Conservation (phyloP, 2,113 vertebrate genomes). For the Verasper variegatus region DNA sequence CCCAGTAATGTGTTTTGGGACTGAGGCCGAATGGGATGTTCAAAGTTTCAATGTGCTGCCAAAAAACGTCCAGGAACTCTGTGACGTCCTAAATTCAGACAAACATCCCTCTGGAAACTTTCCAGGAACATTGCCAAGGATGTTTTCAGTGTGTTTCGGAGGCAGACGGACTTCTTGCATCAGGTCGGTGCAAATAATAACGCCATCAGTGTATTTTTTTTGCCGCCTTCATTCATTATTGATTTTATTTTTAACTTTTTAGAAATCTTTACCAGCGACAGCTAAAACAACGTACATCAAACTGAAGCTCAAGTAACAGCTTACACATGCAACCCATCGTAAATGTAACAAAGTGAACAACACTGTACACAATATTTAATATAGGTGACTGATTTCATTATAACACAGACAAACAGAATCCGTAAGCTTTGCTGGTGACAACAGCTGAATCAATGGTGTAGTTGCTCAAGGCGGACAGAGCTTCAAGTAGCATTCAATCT, state of each 20-base stretch:
- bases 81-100: constrained; percentile 18
- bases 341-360: constrained; percentile 48
- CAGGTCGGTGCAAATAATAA: constrained; percentile 7
- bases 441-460: constrained; percentile 10
- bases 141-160: constrained; percentile 6
- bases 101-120: constrained; percentile 20
- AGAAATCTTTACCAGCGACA: constrained; percentile 34
- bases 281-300: constrained; percentile 33
- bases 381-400: constrained; percentile 28
- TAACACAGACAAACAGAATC: constrained; percentile 28
- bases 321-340: constrained; percentile 31
- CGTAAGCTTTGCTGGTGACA: constrained; percentile 34
- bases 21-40: constrained; percentile 32
- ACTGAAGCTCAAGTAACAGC: constrained; percentile 48
- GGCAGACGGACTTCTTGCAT: not conserved
- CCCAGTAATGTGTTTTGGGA: not conserved
- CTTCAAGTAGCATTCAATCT: not conserved
- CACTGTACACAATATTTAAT: constrained; percentile 26
- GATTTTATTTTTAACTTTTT: constrained; percentile 2
- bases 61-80: constrained; percentile 25
- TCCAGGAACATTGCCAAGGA: not conserved
- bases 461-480: not conserved
- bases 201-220: not conserved
- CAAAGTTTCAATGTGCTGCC: constrained; percentile 19
- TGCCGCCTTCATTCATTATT: constrained; percentile 23